phyloP scores from a whole-genome alignment of 1,140 invertebrate species.

The Ceratosolen fusciceps region DNA sequence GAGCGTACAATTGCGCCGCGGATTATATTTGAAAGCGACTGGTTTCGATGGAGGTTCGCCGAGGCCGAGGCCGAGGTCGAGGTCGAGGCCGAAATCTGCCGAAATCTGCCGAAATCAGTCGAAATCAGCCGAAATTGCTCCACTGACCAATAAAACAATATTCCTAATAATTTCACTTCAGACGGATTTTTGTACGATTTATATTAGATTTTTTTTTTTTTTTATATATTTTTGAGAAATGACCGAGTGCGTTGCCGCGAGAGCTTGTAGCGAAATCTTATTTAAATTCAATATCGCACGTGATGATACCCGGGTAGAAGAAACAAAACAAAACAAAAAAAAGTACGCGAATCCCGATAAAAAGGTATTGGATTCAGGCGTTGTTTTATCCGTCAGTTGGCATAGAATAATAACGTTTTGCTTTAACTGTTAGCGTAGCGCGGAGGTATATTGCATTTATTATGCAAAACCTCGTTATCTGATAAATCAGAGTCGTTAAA shows the following conservation, averaged over 20 bases:
- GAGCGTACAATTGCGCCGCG: background rate
- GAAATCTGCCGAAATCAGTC: background rate
- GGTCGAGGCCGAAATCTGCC: too few species aligned
- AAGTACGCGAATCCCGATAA: background rate
- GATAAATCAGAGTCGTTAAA: conserved; percentile 7
- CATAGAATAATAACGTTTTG: background rate
- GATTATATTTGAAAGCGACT: background rate
- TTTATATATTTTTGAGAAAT: too few species aligned
- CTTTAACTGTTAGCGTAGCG: background rate
- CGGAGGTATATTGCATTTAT: background rate
- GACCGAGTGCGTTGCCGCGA: background rate
- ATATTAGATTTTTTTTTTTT: too few species aligned
- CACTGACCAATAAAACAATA: background rate
- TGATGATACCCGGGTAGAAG: too few species aligned
- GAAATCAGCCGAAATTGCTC: too few species aligned
- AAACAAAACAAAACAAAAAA: background rate
- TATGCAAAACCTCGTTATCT: background rate
- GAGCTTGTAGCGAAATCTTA: background rate
- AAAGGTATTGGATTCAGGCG: background rate
- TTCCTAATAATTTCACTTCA: background rate
- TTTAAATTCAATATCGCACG: background rate
- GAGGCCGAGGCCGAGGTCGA: too few species aligned
- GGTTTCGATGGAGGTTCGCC: background rate
- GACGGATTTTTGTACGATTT: background rate
- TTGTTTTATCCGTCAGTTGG: background rate